These are phyloP conservation scores for Microtus pennsylvanicus DNA, from an alignment of 2,113 vertebrate species.

Conservation along the genomic window DNA sequence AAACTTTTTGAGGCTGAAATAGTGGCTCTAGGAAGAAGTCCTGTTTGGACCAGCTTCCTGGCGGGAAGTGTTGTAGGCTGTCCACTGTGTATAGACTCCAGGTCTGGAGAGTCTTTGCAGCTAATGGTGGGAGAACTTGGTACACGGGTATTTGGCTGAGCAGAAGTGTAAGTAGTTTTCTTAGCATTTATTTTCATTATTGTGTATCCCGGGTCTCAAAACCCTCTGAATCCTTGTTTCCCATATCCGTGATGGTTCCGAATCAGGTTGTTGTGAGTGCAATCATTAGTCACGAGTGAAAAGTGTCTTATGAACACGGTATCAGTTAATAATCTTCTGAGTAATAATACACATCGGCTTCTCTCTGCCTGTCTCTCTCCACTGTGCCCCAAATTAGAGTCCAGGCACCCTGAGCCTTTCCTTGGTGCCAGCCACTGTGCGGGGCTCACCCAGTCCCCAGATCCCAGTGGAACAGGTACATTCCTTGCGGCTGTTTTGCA, in stretches of 20 bases:
- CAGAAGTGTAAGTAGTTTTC: background rate
- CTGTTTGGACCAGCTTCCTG: background rate
- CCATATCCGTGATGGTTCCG: background rate
- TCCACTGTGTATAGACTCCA: too few relatives aligned
- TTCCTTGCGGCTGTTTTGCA: too few relatives aligned
- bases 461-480: background rate
- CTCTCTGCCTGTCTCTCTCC: background rate
- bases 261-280: background rate
- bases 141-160: background rate
- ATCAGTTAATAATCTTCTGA: background rate
- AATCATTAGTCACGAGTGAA: fast-evolving
- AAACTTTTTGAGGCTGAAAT: conserved; percentile 64
- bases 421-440: fast-evolving
- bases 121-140: background rate
- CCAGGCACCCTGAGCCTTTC: background rate
- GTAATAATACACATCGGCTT: background rate
- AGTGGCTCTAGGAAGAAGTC: background rate
- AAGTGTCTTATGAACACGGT: background rate
- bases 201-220: background rate
- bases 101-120: background rate
- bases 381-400: background rate
- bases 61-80: background rate
- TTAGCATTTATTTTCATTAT: background rate
- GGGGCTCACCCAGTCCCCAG: background rate
- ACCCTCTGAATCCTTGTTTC: background rate